Evolutionary conservation across 2,888 invertebrate genomes (phyloP), one percentile per base, ranked within the genome.

Genomic region (Dolomedes plantarius): DNA sequence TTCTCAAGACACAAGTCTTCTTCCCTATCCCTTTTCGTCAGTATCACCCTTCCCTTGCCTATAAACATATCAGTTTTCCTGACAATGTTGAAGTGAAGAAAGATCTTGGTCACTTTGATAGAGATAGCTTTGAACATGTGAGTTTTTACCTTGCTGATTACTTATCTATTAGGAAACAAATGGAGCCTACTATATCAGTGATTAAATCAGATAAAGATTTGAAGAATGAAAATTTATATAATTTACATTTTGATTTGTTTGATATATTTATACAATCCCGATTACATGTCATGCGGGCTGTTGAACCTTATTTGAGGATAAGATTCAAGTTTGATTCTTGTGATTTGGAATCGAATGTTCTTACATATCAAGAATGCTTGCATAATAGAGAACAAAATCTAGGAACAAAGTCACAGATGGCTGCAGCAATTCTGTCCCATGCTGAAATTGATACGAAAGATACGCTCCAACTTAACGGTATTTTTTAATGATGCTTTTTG

Each of bases 21-120:
- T 95, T 95, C 90, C 96, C 98, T n/a, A 94, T 97, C 89, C 96
- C 96, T 27, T 99, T 98, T 92, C 94, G 95, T 90, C 96, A 97
- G 90, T 97, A 95, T 92, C 94, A 97, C 90, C 96, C 96, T 0
- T 91, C 91, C 36, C 89, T 93, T 64, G 90, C 92, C 11, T 88
- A 87, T 31, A 81, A 85, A 72, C 72, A 88, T 88, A 73, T 88
- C 88, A 69, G 73, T n/a, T 39, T 88, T 67, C 31, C 86, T 50
- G 71, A 86, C 72, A 93, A 93, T 74, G 91, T 94, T 3, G 95
- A 96, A 89, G 93, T 95, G 27, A 94, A 94, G 90, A 95, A 95
- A 91, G 94, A 94, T 90, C 93, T 94, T 36, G 97, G 97, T 0
- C 95, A 95, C 91, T 97, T 96, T 91, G 96, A 96, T 91, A 91